Base-by-base conservation (phyloP, 2,797 vertebrate species). In the Pseudomugil gertrudae region DNA sequence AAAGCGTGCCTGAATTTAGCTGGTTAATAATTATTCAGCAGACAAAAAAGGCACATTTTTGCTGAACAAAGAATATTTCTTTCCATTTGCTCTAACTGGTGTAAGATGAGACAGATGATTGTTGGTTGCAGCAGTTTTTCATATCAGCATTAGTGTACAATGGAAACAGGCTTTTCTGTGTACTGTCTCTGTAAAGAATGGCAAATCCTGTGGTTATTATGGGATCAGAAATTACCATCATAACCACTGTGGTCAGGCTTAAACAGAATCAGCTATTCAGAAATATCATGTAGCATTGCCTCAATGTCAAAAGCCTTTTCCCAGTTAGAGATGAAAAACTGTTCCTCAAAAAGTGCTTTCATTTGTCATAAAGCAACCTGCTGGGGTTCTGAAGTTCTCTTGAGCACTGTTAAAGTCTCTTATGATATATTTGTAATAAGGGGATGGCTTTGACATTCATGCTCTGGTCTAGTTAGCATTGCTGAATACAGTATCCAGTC, bases 171-270 rank as follows among this genome's bases (percentile, higher is more conserved):
- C 35, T 6, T 21, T 57, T 64, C 43, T 40, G 38, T 40, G 38
- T 60, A 10, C 17, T 1, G 32, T 59, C 47, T 50, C 27, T 69
- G 43, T 52, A 33, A 66, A 35, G 55, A 66, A 29, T 13, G 50
- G 51, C 40, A 71, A 47, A 27, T 76, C 65, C 76, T 65, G 62
- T 38, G 33, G 27, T 47, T 64, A 23, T 81, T 69, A 63, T 27
- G 53, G 56, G 66, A 66, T 64, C 57, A 30, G 47, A 69, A 63
- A 63, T 81, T 74, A 78, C 76, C 78, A 85, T 74, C 75, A 61
- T 66, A 26, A 63, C 72, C 0, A 14, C 66, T 57, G 57, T 0
- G 2, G 51, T 29, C 26, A 80, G 55, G 38, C 76, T 83, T 65
- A 57, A 59, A 78, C 53, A 48, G 40, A 45, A 52, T 55, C 47